These are phyloP conservation scores for Calameuta filiformis DNA, from an alignment of 2,888 invertebrate species.

Conservation along the genomic window DNA sequence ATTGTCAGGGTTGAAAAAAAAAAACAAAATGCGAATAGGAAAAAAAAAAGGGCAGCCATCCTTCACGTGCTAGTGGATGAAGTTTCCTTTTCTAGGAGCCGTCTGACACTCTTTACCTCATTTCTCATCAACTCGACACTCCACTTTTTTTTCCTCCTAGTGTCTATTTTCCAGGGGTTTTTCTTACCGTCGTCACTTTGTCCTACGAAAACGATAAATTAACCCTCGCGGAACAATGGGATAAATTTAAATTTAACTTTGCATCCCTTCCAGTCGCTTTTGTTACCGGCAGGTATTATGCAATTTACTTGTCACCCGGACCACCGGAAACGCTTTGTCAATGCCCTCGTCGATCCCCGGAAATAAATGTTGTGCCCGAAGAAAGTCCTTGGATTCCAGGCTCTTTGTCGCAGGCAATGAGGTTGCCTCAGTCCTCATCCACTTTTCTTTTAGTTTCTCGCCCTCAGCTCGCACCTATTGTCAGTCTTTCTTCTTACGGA, in stretches of 20 bases:
- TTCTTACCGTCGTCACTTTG: neutral
- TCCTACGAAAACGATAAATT: neutral
- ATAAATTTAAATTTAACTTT: neutral
- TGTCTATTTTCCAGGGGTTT: neutral
- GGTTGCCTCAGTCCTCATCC: neutral
- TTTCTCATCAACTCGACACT: too few relatives aligned
- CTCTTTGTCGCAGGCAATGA: neutral
- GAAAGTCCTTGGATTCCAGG: neutral
- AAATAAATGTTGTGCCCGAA: constrained; percentile 14
- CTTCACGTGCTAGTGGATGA: neutral
- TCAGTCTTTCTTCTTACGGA: neutral
- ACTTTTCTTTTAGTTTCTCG: neutral
- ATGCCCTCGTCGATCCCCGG: constrained; percentile 17
- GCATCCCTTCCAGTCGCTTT: neutral
- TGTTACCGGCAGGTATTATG: neutral
- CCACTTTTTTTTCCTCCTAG: neutral
- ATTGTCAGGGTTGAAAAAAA: too few relatives aligned
- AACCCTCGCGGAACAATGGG: neutral
- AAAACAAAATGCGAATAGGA: neutral
- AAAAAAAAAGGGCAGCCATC: neutral
- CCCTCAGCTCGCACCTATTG: neutral
- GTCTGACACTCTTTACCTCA: too few relatives aligned
- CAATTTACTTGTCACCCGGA: neutral
- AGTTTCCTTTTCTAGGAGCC: too few relatives aligned
- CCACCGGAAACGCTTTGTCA: constrained; percentile 13